Conservation (phyloP, 1,140 invertebrate species). For the Stegodyphus dumicola region DNA sequence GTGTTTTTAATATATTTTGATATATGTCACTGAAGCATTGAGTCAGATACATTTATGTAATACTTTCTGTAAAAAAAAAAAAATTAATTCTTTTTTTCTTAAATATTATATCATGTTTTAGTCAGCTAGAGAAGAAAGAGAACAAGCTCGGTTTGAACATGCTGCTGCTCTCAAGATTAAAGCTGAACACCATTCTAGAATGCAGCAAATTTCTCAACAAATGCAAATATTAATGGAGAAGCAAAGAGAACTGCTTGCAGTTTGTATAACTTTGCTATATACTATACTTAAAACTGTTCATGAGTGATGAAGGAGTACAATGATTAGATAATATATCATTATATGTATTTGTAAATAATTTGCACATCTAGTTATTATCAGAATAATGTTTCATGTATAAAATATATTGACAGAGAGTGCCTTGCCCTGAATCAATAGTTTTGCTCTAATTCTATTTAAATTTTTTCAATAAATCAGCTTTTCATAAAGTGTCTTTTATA, state of each 20-base stretch:
- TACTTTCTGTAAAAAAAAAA: neutral
- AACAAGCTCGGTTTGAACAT: conserved; percentile 17
- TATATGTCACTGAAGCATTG: no score
- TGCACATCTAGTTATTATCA: no score
- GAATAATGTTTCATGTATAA: neutral
- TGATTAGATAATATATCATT: neutral
- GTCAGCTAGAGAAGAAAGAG: conserved; percentile 22
- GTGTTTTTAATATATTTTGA: no score
- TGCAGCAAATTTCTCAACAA: conserved; percentile 25
- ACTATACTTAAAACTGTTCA: neutral
- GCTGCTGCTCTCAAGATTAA: conserved; percentile 30
- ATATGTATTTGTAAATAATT: neutral
- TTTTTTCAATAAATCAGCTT: neutral
- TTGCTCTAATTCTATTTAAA: neutral
- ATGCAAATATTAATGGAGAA: conserved; percentile 46
- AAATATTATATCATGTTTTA: neutral
- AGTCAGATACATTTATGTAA: neutral
- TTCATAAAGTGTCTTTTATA: no score
- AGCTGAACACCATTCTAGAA: conserved; percentile 27
- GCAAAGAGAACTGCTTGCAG: conserved; percentile 18
- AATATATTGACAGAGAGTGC: neutral
- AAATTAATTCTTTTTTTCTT: neutral
- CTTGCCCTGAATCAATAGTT: neutral
- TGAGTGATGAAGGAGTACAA: neutral
- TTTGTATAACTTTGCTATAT: neutral